Conservation (phyloP, 2,888 invertebrate species). For the Synergus laeviventris region DNA sequence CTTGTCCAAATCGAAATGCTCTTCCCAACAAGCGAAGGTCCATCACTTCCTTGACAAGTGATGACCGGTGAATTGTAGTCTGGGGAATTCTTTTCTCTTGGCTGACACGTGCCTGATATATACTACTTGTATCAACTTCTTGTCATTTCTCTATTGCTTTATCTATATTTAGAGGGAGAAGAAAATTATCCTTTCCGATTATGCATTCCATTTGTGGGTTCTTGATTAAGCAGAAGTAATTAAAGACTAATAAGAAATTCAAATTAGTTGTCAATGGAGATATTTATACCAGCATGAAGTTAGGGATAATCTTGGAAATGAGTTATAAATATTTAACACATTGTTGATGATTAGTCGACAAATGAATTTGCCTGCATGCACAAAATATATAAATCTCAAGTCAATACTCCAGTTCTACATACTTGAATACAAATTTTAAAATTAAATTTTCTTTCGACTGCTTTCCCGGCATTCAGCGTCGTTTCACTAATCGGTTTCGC, state of each 20-base stretch:
- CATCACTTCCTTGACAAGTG: constrained; percentile 12
- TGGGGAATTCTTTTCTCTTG: constrained; percentile 5
- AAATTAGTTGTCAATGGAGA: no score
- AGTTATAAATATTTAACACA: background rate
- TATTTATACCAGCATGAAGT: background rate
- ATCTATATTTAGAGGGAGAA: background rate
- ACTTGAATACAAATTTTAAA: background rate
- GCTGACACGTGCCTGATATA: background rate
- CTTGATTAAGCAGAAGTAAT: background rate
- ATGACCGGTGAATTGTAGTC: constrained; percentile 18
- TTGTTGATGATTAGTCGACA: background rate
- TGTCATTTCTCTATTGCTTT: background rate
- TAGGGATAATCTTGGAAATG: background rate
- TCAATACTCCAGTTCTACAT: background rate
- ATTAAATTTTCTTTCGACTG: constrained; percentile 25
- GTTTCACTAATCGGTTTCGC: constrained; percentile 10
- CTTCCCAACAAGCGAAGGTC: constrained; percentile 1
- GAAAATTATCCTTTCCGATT: background rate
- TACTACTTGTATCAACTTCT: background rate
- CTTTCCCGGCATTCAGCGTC: background rate
- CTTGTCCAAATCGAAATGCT: background rate
- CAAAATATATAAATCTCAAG: background rate
- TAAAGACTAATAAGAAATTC: no score
- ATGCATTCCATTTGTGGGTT: background rate
- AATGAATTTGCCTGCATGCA: background rate